Evolutionary conservation across 1,140 invertebrate genomes (phyloP).

Genomic region (Cyclina sinensis): DNA sequence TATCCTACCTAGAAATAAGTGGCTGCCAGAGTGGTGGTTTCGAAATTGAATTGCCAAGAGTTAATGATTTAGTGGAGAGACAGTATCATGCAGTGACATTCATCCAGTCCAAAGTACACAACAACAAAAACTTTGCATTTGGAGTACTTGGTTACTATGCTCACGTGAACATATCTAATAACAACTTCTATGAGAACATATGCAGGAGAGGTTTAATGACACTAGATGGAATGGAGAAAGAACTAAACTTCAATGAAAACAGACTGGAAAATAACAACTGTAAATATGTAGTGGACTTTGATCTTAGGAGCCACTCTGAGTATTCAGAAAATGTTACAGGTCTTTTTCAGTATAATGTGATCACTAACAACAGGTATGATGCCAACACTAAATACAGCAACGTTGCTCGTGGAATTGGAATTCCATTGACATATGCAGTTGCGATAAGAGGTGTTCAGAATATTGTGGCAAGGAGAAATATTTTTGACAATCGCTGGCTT

Average conservation of each 20-base stretch:
- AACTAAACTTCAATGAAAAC: conserved; percentile 92
- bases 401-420: conserved; percentile 64
- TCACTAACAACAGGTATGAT: conserved; percentile 90
- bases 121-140: conserved; percentile 84
- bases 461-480: conserved; percentile 95
- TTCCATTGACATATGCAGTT: conserved; percentile 91
- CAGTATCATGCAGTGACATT: conserved; percentile 82
- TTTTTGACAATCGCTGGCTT: conserved; percentile 94
- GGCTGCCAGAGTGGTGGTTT: conserved; percentile 92
- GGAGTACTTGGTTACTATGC: conserved; percentile 95
- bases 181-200: conserved; percentile 94
- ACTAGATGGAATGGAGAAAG: conserved; percentile 98
- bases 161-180: conserved; percentile 91
- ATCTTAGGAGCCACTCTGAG: conserved; percentile 96
- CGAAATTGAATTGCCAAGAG: conserved; percentile 88
- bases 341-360: conserved; percentile 92
- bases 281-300: conserved; percentile 95
- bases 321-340: conserved; percentile 94
- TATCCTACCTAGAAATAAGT: conserved; percentile 92
- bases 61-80: conserved; percentile 79
- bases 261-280: conserved; percentile 93
- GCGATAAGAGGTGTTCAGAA: conserved; percentile 98
- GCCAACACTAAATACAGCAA: conserved; percentile 28
- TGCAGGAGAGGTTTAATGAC: conserved; percentile 95
- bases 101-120: conserved; percentile 75